Base-by-base conservation (phyloP, 30 jellyfish, hydroid and myxozoan genomes). In the Hydractinia echinata region DNA sequence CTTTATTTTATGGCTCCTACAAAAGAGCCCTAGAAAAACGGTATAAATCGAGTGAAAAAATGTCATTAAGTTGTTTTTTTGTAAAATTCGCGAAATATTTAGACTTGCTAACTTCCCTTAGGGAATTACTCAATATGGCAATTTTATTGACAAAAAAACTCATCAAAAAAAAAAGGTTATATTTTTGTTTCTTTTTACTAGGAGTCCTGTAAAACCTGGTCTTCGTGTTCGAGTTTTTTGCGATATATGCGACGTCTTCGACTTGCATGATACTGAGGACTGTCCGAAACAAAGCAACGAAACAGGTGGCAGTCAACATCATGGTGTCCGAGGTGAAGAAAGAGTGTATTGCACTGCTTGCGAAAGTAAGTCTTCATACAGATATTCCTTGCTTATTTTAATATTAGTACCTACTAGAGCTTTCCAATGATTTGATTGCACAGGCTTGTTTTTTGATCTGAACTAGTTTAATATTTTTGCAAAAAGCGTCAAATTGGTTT, bases 211-310 rank as follows among this genome's bases (percentile, higher is more conserved):
- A 53, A 56, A 82, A 76, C 87, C 96, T 19, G 96, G 89, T 55
- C 8, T 94, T 6, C 82, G 87, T 70, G 94, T 82, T 77, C 81
- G 99, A 13, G 51, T 86, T 52, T 94, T 94, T 64, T 94, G 99
- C 77, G 99, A 94, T 77, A 94, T 94, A 30, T 94, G 99, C 53
- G 99, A 94, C 67, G 96, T 83, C 44, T 94, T 94, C 73, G 99
- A 94, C 73, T 30, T 71, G 20, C 99, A 94, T 69, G 99, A 94
- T 55, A 94, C 99, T 3, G 99, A 94, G 70, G 99, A 94, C 66
- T 94, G 99, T 68, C 99, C 99, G 5, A 77, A 82, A 71, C 99
- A 94, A 69, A 84, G 92, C 76, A 85, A 89, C 73, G 85, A 83
- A 4, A 44, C 51, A 16, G 84, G 89, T 55, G 99, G 99, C 10